Evolutionary conservation across 2,113 vertebrate species (phyloP).

Genomic region (Lampris incognitus): DNA sequence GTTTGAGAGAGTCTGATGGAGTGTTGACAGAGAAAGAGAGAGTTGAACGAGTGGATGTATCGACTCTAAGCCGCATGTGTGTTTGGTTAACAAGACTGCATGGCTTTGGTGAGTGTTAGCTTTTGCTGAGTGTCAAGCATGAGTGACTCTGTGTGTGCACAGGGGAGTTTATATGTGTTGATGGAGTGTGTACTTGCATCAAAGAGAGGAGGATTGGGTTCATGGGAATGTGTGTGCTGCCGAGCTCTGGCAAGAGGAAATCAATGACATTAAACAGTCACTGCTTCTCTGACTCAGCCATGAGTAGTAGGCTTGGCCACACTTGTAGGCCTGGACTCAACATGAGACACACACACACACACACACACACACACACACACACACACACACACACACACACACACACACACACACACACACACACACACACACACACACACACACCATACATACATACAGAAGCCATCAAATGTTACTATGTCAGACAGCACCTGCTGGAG

Average conservation of each 20-base stretch:
- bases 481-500: conserved; percentile 6
- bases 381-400: neutral
- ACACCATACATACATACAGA: no score
- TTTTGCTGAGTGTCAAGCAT: neutral
- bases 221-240: neutral
- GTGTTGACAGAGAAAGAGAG: conserved; percentile 48
- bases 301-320: neutral
- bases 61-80: conserved; percentile 32
- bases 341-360: conserved; percentile 1
- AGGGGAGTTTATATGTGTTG: neutral
- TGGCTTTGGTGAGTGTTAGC: neutral
- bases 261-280: conserved; percentile 36
- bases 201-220: neutral
- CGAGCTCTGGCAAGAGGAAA: conserved; percentile 18
- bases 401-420: neutral
- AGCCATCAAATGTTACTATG: neutral
- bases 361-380: neutral
- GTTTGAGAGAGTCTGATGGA: conserved; percentile 41
- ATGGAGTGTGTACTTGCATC: neutral
- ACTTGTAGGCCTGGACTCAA: neutral
- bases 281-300: conserved; percentile 8
- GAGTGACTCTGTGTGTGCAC: neutral
- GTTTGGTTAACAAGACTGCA: conserved; percentile 38
- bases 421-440: conserved; percentile 3
- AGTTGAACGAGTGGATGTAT: conserved; percentile 35